Base-by-base conservation (phyloP, 2,797 vertebrate genomes). In the Sebastes minor region DNA sequence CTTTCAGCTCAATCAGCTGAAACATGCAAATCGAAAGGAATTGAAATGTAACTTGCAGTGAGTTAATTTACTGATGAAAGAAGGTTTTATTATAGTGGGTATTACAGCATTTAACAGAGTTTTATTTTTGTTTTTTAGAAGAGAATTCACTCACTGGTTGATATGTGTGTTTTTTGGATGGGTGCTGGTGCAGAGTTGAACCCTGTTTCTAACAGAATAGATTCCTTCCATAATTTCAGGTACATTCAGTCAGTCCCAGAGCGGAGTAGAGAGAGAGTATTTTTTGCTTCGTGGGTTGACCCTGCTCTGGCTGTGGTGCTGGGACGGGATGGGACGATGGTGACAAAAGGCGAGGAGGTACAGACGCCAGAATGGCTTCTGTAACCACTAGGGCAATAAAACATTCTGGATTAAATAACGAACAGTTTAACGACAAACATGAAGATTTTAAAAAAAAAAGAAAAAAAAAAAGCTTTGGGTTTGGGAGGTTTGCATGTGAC, bases 401-500 rank as follows among this genome's bases (percentile, higher is more conserved):
- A 59, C 22, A 71, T 74, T 85, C 49, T 63, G 32, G 30, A 78
- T 79, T 23, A 62, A 70, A 52, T 70, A 84, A 84, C 42, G 30
- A 77, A 83, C 59, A 78, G 25, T 74, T 80, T 74, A 66, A 84
- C 30, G 33, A 85, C 6, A 72, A 84, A 81, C 38, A 46, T 81
- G 13, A 71, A 80, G 52, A 77, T 78, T 49, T 16, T 5, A 10
- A 33, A 35, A 10, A 28, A 28, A 49, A 49, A 35, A 35, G 13
- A 32, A 42, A 46, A 16, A 20, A 52, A 4, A 5, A n/a, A 55
- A 71, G 67, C 53, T 63, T 74, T 78, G 52, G 75, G 76, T 80
- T 85, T 53, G 42, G 85, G 65, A 82, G 83, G 30, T 87, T 83
- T 93, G 93, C 93, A 93, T 94, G 91, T 49, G 25, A 81, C n/a